These are phyloP conservation scores for Drosophila atroscutellata DNA, from an alignment of 2,888 invertebrate genomes.

Conservation along the genomic window DNA sequence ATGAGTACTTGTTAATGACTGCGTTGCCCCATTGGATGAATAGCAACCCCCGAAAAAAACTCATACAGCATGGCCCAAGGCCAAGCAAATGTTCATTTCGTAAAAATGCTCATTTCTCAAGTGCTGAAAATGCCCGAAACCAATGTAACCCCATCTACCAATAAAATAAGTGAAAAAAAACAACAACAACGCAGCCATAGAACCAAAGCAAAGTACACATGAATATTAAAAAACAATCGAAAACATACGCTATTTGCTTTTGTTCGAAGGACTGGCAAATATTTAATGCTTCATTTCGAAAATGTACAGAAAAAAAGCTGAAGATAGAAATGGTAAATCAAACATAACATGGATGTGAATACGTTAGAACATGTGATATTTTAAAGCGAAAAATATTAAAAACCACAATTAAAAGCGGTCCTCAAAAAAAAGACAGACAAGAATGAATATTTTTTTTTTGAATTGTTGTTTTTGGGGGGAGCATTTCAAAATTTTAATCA, in stretches of 20 bases:
- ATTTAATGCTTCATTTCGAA: constrained; percentile 72
- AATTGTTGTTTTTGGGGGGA: neutral
- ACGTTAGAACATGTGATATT: constrained; percentile 23
- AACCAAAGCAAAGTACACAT: constrained; percentile 38
- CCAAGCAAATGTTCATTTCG: constrained; percentile 74
- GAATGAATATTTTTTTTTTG: constrained; percentile 6
- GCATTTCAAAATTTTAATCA: constrained; percentile 76
- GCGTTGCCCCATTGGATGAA: constrained; percentile 12
- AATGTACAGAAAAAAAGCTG: constrained; percentile 22
- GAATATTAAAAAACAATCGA: constrained; percentile 74
- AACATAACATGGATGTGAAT: constrained; percentile 50
- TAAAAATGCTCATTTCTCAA: constrained; percentile 77
- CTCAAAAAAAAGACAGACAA: constrained; percentile 31
- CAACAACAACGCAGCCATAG: neutral
- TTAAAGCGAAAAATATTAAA: constrained; percentile 55
- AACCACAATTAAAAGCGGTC: constrained; percentile 75
- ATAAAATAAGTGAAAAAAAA: neutral
- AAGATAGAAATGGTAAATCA: constrained; percentile 45
- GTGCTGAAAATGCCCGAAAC: constrained; percentile 60
- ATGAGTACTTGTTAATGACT: constrained; percentile 40
- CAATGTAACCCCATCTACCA: constrained; percentile 33
- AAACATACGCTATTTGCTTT: constrained; percentile 70
- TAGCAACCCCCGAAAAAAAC: constrained; percentile 36
- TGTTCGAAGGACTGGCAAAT: constrained; percentile 63
- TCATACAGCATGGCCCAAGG: constrained; percentile 50